Evolutionary conservation across 1,140 invertebrate genomes (phyloP).

Genomic region (Kradibia gibbosae): DNA sequence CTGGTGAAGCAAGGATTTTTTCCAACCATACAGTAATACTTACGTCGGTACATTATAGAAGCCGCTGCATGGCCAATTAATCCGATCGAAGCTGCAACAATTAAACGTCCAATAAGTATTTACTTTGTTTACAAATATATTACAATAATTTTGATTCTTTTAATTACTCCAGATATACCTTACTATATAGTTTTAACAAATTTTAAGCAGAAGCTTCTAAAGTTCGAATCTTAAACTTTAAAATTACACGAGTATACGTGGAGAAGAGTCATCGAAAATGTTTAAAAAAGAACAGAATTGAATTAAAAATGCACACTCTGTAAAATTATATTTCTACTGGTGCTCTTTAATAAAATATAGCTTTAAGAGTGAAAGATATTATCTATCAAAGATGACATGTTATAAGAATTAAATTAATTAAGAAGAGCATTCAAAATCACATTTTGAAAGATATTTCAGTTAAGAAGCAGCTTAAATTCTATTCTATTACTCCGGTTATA

Average conservation of each 20-base stretch:
- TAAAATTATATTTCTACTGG: not conserved
- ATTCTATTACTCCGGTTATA: not conserved
- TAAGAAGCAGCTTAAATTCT: not conserved
- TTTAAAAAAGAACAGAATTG: not conserved
- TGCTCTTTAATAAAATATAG: not conserved
- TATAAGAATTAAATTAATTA: not conserved
- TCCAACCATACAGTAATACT: too few species aligned
- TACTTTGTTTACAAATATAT: too few species aligned
- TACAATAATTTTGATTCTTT: not conserved
- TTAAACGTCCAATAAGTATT: too few species aligned
- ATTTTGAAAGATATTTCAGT: not conserved
- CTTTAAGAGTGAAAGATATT: not conserved
- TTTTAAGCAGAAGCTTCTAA: not conserved
- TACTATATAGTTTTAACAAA: not conserved
- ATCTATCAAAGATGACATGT: not conserved
- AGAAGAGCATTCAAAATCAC: not conserved
- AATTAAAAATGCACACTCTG: slow-evolving; percentile 1
- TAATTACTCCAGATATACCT: not conserved
- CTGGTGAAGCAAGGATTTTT: too few species aligned
- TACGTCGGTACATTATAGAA: too few species aligned
- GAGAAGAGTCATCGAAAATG: not conserved
- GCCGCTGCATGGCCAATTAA: too few species aligned
- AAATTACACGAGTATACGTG: not conserved
- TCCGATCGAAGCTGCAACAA: too few species aligned
- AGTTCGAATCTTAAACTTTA: not conserved